phyloP scores from a whole-genome alignment of 2,888 invertebrate species.

The Amaurobius ferox region DNA sequence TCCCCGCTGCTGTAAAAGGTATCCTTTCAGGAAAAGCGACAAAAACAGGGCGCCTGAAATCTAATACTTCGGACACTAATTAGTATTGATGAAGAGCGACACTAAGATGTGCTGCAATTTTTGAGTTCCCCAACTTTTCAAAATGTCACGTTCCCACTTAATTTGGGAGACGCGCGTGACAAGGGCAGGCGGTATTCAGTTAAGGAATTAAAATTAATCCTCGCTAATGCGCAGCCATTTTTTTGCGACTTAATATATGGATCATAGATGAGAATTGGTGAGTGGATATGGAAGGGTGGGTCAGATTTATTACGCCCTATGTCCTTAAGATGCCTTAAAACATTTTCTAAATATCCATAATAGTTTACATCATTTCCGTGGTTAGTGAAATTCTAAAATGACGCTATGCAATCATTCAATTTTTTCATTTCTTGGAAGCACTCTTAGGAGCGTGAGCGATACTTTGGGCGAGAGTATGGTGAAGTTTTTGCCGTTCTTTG shows the following conservation, averaged over 20 bases:
- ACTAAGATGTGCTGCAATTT: slow-evolving; percentile 21
- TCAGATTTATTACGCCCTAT: slow-evolving; percentile 7
- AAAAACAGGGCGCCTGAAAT: slow-evolving; percentile 27
- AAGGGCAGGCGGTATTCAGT: slow-evolving; percentile 24
- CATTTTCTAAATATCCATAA: not conserved
- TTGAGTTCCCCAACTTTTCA: slow-evolving; percentile 47
- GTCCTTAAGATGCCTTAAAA: not conserved
- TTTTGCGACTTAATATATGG: not conserved
- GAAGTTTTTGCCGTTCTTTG: no score
- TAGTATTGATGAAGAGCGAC: slow-evolving; percentile 41
- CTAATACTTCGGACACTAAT: slow-evolving; percentile 50
- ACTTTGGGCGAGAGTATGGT: no score
- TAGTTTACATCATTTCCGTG: not conserved
- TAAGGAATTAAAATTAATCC: slow-evolving; percentile 46
- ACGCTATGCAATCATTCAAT: no score
- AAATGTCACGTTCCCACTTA: slow-evolving; percentile 35
- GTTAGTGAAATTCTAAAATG: not conserved
- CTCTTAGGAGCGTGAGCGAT: no score
- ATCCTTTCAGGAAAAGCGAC: slow-evolving; percentile 1
- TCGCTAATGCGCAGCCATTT: slow-evolving; percentile 10
- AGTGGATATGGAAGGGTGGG: not conserved
- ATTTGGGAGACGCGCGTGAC: slow-evolving; percentile 33
- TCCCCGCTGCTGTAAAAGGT: not conserved
- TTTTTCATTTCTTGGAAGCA: no score
- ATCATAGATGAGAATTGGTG: not conserved